Conservation (phyloP, 2,113 vertebrate genomes). For the Dasyornis broadbenti region DNA sequence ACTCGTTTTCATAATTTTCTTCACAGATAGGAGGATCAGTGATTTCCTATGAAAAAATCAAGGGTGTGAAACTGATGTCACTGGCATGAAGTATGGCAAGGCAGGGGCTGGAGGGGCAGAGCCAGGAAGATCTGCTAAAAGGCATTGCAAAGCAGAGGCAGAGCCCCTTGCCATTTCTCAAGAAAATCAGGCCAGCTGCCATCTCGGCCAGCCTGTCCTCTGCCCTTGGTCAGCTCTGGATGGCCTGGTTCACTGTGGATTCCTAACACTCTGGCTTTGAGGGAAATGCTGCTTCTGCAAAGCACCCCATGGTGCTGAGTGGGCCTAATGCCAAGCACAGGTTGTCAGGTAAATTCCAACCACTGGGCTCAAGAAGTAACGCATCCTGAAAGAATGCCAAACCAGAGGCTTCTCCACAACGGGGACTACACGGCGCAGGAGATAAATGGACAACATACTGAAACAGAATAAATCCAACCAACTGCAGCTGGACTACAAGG, state of each 20-base stretch:
- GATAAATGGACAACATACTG: not conserved
- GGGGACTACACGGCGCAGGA: not conserved
- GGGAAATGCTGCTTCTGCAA: not conserved
- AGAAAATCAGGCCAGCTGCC: not conserved
- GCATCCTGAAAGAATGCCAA: not conserved
- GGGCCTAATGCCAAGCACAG: not conserved
- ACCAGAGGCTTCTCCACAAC: not conserved
- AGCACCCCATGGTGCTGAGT: not conserved
- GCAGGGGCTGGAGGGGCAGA: not conserved
- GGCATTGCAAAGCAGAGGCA: not conserved
- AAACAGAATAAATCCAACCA: not conserved
- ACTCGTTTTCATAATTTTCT: not conserved
- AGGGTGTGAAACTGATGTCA: not conserved
- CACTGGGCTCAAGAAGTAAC: not conserved
- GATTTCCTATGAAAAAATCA: not conserved
- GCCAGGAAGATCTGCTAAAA: not conserved
- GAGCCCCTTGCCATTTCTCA: accelerated
- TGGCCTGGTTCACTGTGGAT: not conserved
- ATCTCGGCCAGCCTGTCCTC: not conserved
- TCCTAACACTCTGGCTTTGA: not conserved
- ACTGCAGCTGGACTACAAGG: not conserved
- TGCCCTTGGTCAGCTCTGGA: not conserved
- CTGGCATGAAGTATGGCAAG: not conserved
- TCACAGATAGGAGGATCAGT: not conserved
- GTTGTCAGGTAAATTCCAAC: not conserved